These are phyloP conservation scores for Eubasilissa splendida DNA, from an alignment of 2,888 invertebrate genomes.

Conservation along the genomic window DNA sequence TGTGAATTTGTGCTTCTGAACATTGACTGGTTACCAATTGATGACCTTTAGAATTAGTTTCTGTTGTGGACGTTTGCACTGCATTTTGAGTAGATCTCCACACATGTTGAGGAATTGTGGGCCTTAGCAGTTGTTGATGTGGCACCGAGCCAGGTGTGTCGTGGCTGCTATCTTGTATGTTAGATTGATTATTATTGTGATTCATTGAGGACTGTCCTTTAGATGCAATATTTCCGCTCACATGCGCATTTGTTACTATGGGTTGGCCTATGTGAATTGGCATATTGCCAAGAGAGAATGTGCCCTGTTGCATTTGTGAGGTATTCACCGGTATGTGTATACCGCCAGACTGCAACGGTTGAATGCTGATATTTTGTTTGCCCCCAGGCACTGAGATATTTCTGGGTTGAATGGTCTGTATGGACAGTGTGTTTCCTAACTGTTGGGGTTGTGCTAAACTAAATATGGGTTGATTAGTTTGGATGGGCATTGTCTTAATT, in stretches of 20 bases:
- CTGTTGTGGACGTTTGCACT: slow-evolving; percentile 32
- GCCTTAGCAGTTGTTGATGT: slow-evolving; percentile 44
- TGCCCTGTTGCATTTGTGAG: slow-evolving; percentile 66
- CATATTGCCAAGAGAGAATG: slow-evolving; percentile 66
- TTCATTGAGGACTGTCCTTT: slow-evolving; percentile 41
- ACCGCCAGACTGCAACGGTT: slow-evolving; percentile 69
- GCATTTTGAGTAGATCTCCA: slow-evolving; percentile 52
- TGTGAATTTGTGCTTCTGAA: slow-evolving; percentile 47
- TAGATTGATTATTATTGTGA: slow-evolving; percentile 31
- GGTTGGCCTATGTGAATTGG: slow-evolving; percentile 69
- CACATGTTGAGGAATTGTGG: slow-evolving; percentile 43
- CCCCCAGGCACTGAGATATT: slow-evolving; percentile 60
- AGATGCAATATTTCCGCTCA: slow-evolving; percentile 63
- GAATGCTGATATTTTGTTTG: slow-evolving; percentile 66
- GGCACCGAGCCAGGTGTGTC: background rate
- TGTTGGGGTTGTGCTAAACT: slow-evolving; percentile 53
- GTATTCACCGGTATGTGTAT: slow-evolving; percentile 62
- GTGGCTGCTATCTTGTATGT: slow-evolving; percentile 37
- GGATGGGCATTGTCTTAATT: slow-evolving; percentile 66
- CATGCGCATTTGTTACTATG: slow-evolving; percentile 68
- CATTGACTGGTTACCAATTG: slow-evolving; percentile 23
- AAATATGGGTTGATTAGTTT: slow-evolving; percentile 56
- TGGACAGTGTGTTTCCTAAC: slow-evolving; percentile 50
- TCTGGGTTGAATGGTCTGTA: slow-evolving; percentile 52
- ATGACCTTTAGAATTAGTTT: slow-evolving; percentile 25